Conservation (phyloP, 1,140 invertebrate species). For the Trichonephila clavipes region DNA sequence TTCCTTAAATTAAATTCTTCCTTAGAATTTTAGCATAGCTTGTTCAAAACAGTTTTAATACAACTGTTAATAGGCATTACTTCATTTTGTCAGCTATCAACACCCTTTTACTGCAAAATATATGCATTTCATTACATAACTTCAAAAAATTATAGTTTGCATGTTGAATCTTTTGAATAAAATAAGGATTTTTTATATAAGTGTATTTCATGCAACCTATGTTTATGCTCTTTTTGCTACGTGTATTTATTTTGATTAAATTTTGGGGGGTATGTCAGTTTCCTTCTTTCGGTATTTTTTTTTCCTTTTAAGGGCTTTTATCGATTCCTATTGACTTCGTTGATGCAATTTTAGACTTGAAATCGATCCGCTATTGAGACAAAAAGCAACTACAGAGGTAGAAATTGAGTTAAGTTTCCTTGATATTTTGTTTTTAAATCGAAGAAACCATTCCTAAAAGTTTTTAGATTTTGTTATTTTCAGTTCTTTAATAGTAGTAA, state of each 20-base stretch:
- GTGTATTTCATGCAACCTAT: too few species aligned
- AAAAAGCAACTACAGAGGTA: not conserved
- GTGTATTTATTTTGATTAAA: not conserved
- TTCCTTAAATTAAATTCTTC: too few species aligned
- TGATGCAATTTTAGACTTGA: not conserved
- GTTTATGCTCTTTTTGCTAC: too few species aligned
- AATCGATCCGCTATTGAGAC: not conserved
- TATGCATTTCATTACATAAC: too few species aligned
- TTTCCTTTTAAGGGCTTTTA: not conserved
- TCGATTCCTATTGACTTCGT: not conserved
- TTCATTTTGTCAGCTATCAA: too few species aligned
- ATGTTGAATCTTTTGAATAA: too few species aligned
- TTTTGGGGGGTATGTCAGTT: not conserved
- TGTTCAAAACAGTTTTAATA: too few species aligned
- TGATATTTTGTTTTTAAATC: not conserved
- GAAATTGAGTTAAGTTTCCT: not conserved
- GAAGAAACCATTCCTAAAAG: not conserved
- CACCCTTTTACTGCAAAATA: too few species aligned
- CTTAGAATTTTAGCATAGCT: too few species aligned
- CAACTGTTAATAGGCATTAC: too few species aligned
- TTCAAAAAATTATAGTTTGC: too few species aligned
- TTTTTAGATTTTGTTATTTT: not conserved
- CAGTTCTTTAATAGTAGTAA: not conserved
- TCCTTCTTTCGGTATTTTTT: not conserved
- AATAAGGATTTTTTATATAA: too few species aligned